Evolutionary conservation across 92 coral and sea anemone genomes (phyloP), one percentile per base, ranked within the genome.

Genomic region (Zoanthus gigantus): DNA sequence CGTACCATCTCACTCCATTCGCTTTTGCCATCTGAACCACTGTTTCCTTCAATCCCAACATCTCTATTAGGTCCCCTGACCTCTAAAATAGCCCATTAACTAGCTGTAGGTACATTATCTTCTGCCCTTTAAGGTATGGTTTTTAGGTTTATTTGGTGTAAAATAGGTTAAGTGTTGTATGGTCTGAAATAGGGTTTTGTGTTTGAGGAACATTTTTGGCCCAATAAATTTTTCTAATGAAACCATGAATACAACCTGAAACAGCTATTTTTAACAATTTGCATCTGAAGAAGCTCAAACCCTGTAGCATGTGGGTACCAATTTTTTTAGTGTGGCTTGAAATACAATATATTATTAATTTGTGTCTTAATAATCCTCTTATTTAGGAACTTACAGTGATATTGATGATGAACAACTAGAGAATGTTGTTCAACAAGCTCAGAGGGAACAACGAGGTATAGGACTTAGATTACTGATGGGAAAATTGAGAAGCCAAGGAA

Each of bases 381-480:
- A 73, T 86, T 48, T 86, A 86, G 89, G 86, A 86, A 86, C 89
- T 68, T 76, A 76, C 75, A 86, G 86, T 57, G 32, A 86, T 75
- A 86, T 76, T 53, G 71, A 53, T 52, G 89, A 86, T 75, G 83
- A 86, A 50, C 89, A 86, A 76, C 67, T 86, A 65, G 86, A 86
- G 86, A 48, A 47, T 76, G 71, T 86, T 74, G 75, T 86, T 58
- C 89, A 74, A 75, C 86, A 86, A 86, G 89, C 89, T 86, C 89
- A 86, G 89, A 74, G 72, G 78, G 89, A 86, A 74, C 89, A 76
- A 74, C 89, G 68, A 86, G 89, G 89, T 67, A 86, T 86, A 74
- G 83, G 83, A 74, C 71, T 72, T 50, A 86, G 84, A 54, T 23
- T 79, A 86, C 65, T 86, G 89, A 86, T 60, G 82, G 89, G 89